Evolutionary conservation across 2,888 invertebrate species (phyloP).

Genomic region (Agriopis leucophaearia): DNA sequence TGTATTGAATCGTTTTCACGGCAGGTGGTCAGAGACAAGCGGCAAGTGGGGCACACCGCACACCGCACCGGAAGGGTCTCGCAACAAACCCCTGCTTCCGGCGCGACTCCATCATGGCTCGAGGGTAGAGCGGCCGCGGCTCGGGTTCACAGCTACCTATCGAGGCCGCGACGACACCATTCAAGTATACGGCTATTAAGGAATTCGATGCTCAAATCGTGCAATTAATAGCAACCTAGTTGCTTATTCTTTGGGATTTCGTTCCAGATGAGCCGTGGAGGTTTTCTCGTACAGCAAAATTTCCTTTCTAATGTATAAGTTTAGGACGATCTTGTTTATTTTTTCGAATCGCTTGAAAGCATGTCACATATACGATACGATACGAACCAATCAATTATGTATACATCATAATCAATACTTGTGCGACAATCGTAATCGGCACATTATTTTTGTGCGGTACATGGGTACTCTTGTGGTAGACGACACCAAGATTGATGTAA

Average conservation of each 20-base stretch:
- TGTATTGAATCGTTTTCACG: conserved; percentile 53
- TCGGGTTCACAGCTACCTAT: conserved; percentile 48
- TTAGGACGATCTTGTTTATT: no score
- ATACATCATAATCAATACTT: no score
- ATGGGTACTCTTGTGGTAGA: background rate
- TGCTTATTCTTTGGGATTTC: conserved; percentile 1
- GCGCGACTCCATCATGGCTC: conserved; percentile 56
- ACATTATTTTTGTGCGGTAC: background rate
- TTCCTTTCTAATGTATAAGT: no score
- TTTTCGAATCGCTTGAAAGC: no score
- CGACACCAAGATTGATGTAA: background rate
- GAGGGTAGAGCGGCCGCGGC: conserved; percentile 58
- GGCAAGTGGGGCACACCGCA: conserved; percentile 24
- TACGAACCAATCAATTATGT: no score
- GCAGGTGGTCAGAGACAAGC: conserved; percentile 71
- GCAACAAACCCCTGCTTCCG: conserved; percentile 77
- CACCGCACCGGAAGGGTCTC: conserved; percentile 63
- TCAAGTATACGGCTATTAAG: conserved; percentile 4
- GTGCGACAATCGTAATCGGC: background rate
- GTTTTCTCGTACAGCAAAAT: no score
- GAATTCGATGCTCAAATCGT: conserved; percentile 18
- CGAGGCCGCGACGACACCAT: conserved; percentile 36
- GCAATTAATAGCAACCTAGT: conserved; percentile 6
- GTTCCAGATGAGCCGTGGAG: background rate
- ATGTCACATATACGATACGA: no score